Conservation (phyloP, 2,888 invertebrate genomes). For the Chalcosyrphus nemorum region DNA sequence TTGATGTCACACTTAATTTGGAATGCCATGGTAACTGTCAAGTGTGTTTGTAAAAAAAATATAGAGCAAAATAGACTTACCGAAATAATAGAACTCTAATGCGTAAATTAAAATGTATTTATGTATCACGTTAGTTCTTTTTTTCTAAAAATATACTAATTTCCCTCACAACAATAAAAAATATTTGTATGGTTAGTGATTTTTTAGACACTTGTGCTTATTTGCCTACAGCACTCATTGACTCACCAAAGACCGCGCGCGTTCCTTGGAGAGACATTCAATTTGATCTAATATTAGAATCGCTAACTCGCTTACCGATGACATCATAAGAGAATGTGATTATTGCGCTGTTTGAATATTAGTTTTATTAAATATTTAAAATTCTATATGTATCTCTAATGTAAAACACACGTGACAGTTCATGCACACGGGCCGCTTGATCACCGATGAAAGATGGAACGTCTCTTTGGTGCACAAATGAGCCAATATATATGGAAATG, state of each 20-base stretch:
- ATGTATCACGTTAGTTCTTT: not conserved
- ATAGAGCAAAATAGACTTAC: not conserved
- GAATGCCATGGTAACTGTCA: constrained; percentile 4
- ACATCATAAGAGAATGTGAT: constrained; percentile 16
- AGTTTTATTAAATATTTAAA: not conserved
- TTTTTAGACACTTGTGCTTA: not conserved
- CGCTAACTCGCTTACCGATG: constrained; percentile 2
- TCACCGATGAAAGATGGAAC: constrained; percentile 5
- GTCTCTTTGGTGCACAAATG: constrained; percentile 25
- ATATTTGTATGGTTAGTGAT: not conserved
- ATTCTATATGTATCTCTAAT: not conserved
- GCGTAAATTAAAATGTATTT: constrained; percentile 5
- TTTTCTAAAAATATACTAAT: constrained; percentile 24
- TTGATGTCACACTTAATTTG: not conserved
- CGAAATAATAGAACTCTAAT: not conserved
- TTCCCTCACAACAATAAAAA: not conserved
- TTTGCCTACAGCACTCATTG: constrained; percentile 21
- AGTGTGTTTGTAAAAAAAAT: constrained; percentile 1
- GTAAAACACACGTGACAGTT: constrained; percentile 43
- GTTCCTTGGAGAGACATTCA: constrained; percentile 8
- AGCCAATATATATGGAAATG: constrained; percentile 14
- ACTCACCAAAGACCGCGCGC: constrained; percentile 6
- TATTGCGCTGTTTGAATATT: not conserved
- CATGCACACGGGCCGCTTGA: constrained; percentile 1
- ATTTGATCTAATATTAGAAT: constrained; percentile 22